These are phyloP conservation scores for Zygaena filipendulae DNA, from an alignment of 2,888 invertebrate genomes.

Conservation along the genomic window DNA sequence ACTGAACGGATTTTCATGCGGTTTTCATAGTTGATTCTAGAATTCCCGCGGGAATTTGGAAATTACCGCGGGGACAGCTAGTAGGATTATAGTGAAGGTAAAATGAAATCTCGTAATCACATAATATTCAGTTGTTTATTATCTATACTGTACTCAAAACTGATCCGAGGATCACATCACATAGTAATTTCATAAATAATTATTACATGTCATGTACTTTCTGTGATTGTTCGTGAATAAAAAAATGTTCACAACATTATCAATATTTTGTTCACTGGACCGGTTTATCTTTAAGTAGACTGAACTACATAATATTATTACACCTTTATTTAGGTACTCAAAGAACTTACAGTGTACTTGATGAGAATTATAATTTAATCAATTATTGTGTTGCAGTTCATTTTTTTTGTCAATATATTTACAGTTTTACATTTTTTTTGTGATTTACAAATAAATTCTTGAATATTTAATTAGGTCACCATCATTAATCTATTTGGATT, in stretches of 20 bases:
- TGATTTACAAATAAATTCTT: conserved; percentile 70
- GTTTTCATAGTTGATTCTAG: too few species aligned
- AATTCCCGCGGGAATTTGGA: too few species aligned
- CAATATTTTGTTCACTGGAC: conserved; percentile 68
- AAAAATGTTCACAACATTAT: conserved; percentile 68
- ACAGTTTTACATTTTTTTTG: conserved; percentile 70
- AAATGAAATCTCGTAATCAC: too few species aligned
- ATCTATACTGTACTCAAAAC: conserved; percentile 81
- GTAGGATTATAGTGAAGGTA: too few species aligned
- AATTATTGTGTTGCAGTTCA: conserved; percentile 67
- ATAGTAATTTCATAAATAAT: conserved; percentile 74
- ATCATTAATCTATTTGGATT: conserved; percentile 67
- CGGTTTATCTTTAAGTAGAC: conserved; percentile 60
- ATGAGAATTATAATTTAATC: conserved; percentile 58
- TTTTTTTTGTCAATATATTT: conserved; percentile 67
- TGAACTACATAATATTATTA: conserved; percentile 52
- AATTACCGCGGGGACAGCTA: too few species aligned
- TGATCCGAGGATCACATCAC: conserved; percentile 79
- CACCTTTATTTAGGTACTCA: conserved; percentile 57
- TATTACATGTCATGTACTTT: conserved; percentile 71
- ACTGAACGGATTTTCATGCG: too few species aligned
- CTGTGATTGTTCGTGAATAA: conserved; percentile 66
- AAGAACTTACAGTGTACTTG: conserved; percentile 64
- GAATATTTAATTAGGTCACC: conserved; percentile 69
- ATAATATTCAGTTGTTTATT: conserved; percentile 79